These are phyloP conservation scores for Eumerus sabulonum DNA, from an alignment of 2,888 invertebrate species.

Conservation along the genomic window DNA sequence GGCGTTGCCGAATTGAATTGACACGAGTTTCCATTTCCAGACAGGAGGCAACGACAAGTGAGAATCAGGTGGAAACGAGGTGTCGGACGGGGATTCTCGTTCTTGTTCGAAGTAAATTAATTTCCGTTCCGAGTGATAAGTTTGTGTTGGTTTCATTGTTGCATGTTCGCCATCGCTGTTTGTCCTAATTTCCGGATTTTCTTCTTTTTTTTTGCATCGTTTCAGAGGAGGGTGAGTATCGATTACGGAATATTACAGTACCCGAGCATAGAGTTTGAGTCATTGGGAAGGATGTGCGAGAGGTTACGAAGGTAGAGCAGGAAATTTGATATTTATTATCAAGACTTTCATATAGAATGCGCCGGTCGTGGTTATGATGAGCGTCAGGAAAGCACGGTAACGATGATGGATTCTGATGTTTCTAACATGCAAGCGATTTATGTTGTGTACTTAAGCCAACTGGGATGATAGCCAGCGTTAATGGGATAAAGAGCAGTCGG, in stretches of 20 bases:
- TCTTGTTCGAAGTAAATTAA: constrained; percentile 58
- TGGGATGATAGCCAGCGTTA: background rate
- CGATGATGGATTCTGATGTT: background rate
- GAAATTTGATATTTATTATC: constrained; percentile 52
- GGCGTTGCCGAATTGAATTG: constrained; percentile 56
- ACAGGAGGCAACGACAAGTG: constrained; percentile 14
- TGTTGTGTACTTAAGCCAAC: constrained; percentile 8
- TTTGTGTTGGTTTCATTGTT: constrained; percentile 52
- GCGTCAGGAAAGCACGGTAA: background rate
- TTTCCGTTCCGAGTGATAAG: constrained; percentile 63
- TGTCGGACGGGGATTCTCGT: constrained; percentile 5
- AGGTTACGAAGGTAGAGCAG: constrained; percentile 18
- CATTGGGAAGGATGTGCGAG: background rate
- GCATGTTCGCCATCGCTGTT: constrained; percentile 43
- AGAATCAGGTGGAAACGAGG: constrained; percentile 6
- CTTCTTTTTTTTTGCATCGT: constrained; percentile 18
- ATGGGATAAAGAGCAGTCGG: constrained; percentile 11
- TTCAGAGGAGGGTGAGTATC: constrained; percentile 16
- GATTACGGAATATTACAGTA: constrained; percentile 28
- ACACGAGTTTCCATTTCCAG: constrained; percentile 45
- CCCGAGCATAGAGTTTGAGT: background rate
- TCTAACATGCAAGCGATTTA: constrained; percentile 6
- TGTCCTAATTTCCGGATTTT: constrained; percentile 58
- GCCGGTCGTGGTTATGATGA: constrained; percentile 1
- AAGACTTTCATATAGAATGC: constrained; percentile 14